Conservation (phyloP, 2,888 invertebrate genomes). For the Tetranychus truncatus region DNA sequence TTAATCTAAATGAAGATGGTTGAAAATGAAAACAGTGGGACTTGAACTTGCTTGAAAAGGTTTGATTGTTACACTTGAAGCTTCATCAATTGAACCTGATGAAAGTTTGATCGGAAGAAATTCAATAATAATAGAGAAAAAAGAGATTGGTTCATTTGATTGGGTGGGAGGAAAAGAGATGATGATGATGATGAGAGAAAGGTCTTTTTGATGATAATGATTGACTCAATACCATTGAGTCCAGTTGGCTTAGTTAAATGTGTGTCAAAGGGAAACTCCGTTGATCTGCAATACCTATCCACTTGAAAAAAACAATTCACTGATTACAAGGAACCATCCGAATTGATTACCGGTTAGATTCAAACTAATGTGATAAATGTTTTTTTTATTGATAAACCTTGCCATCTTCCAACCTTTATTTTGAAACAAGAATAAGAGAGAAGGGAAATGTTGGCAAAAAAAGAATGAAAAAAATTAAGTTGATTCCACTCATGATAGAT, state of each 20-base stretch:
- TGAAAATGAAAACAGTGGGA: too few relatives aligned
- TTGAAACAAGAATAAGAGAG: too few relatives aligned
- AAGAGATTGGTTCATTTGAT: background rate
- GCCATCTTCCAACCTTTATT: too few relatives aligned
- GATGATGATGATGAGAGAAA: background rate
- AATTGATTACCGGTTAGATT: background rate
- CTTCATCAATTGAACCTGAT: background rate
- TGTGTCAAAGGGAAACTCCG: background rate
- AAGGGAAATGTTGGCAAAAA: too few relatives aligned
- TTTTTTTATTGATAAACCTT: too few relatives aligned
- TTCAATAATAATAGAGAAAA: background rate
- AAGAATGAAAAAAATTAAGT: too few relatives aligned
- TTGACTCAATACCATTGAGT: background rate
- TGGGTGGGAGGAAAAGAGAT: background rate
- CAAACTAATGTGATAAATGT: too few relatives aligned
- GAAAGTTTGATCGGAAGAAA: background rate
- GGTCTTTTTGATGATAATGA: background rate
- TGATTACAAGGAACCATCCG: background rate
- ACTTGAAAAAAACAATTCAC: background rate
- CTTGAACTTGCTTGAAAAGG: background rate
- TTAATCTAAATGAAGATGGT: too few relatives aligned
- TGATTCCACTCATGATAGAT: too few relatives aligned
- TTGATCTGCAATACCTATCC: background rate
- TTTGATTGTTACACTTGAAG: background rate
- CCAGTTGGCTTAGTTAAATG: background rate